A percentile compares a stretch with the other conserved stretches of the same genome.
Conservation (phyloP, 2,888 invertebrate genomes). For the Morpho deidamia region DNA sequence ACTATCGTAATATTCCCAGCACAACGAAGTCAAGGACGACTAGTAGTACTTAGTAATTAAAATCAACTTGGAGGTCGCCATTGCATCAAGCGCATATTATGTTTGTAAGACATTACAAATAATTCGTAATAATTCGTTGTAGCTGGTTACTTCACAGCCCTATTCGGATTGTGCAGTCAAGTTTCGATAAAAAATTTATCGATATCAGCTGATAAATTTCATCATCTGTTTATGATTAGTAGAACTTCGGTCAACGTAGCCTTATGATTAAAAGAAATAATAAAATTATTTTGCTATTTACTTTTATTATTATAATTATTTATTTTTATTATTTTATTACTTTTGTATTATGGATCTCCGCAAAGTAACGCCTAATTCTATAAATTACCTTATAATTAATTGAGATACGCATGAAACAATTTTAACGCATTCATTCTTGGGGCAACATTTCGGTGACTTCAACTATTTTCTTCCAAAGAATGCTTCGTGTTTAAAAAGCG, state of each 20-base stretch:
- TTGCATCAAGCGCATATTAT: slow-evolving; percentile 1
- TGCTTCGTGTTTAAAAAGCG: too few relatives aligned
- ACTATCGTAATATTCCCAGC: not conserved
- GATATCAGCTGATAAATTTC: not conserved
- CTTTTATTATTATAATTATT: too few relatives aligned
- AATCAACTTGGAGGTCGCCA: not conserved
- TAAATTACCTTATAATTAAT: too few relatives aligned
- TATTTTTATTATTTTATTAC: too few relatives aligned
- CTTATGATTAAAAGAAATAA: too few relatives aligned
- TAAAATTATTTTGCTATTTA: too few relatives aligned
- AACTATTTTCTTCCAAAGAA: too few relatives aligned
- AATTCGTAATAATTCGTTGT: not conserved
- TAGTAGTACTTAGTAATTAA: not conserved
- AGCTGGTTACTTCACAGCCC: not conserved
- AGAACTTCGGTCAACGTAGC: not conserved
- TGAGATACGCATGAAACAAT: too few relatives aligned
- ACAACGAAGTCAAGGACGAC: not conserved
- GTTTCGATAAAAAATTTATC: not conserved
- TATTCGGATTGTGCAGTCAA: not conserved
- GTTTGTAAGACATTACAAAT: not conserved
- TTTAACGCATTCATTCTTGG: too few relatives aligned
- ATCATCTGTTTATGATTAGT: not conserved
- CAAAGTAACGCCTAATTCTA: too few relatives aligned
- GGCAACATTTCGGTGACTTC: too few relatives aligned
- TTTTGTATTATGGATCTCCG: too few relatives aligned